Evolutionary conservation across 1,140 invertebrate species (phyloP), one percentile per base, ranked within the genome.

Genomic region (Dufourea novaeangliae): DNA sequence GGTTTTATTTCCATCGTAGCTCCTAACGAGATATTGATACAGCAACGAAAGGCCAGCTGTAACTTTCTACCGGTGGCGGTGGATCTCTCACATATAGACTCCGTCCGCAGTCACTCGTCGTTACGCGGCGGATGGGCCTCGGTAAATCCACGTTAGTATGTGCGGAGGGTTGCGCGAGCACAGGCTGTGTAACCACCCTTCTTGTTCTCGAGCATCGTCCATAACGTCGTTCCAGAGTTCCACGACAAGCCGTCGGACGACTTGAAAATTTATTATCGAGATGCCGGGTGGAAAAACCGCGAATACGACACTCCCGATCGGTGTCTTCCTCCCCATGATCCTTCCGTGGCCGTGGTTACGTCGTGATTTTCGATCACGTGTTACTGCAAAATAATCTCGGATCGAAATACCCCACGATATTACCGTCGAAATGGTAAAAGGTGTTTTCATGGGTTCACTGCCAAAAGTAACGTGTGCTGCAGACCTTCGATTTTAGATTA

Each of bases 11-110:
- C 64, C 68, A 61, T 77, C 78, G 61, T 87, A 61, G 57, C 25
- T 64, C 66, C 79, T 88, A 88, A 88, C 86, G 86, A 87, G 86
- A 87, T 85, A 88, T 87, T 87, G 86, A 88, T 87, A 87, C 83
- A 82, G 67, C 77, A 75, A 76, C 34, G 64, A 62, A 44, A 62
- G 70, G 52, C 72, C 66, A 78, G 46, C 64, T 75, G 56, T 80
- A 80, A 83, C 85, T 79, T 80, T 66, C 73, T 44, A 63, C 64
- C 73, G 41, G n/a, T n/a, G n/a, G n/a, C n/a, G 14, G 17, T 22
- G 44, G n/a, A 37, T 39, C 59, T 12, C 41, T 52, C 76, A 63
- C 78, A 63, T 78, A 84, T 84, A 78, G 78, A 79, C 62, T 27
- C 70, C 71, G 70, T 85, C 79, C 70, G 64, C 68, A 80, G 81